Base-by-base conservation (phyloP, 2,888 invertebrate species). In the Himalopsyche japonica region DNA sequence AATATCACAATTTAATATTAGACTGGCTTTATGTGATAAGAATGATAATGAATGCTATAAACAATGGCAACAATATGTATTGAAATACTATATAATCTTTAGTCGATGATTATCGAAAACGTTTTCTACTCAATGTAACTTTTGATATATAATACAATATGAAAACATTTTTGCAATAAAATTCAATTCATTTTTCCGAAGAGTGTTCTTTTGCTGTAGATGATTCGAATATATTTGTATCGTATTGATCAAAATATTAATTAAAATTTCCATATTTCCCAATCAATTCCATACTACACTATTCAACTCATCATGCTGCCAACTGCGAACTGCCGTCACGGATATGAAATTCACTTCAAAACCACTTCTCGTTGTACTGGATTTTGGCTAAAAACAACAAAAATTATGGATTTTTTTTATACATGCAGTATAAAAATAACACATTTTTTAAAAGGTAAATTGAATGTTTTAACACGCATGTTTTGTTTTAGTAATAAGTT, bases 401-500 rank as follows among this genome's bases (percentile, higher is more conserved):
- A 64, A 49, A 81, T 79, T 37, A 76, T 80, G 70, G 77, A 70
- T 34, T 77, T 64, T n/a, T n/a, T 76, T 81, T 80, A 64, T 79
- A 70, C 64, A 34, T 48, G 32, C 70, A 79, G 85, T 80, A 76
- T 79, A 49, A 79, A 47, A 47, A 32, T 24, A 47, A 30, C 10
- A 18, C 27, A 20, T 48, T 18, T 43, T 47, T n/a, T 43, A 64
- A 70, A 76, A 80, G 48, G 70, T 83, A 76, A 70, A n/a, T 83
- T 80, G 79, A 64, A 80, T 80, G 80, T n/a, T 34, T 47, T 83
- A 37, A 82, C 64, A 79, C n/a, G 37, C 81, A 81, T 81, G 37
- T 1, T 70, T 5, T 27, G 27, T 70, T 70, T 27, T 27, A 70
- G 20, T 24, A 30, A 27, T 70, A 70, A 70, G 70, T 70, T 70